phyloP scores from a whole-genome alignment of 2,888 invertebrate genomes.

The Hemaris fuciformis region DNA sequence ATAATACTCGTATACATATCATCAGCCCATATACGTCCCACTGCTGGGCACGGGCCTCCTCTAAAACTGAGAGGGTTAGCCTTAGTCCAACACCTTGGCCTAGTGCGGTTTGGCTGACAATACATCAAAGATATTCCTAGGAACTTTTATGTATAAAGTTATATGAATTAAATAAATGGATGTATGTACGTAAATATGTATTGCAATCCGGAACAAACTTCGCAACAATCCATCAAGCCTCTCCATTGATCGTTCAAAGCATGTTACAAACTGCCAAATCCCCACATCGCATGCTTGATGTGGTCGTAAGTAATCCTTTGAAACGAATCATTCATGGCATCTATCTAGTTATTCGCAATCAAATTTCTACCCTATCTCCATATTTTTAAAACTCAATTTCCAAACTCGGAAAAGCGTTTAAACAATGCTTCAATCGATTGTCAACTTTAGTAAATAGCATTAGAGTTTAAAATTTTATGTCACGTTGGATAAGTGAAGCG shows the following conservation, averaged over 20 bases:
- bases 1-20: too few relatives aligned
- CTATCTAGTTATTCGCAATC: background rate
- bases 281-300: background rate
- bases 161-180: too few relatives aligned
- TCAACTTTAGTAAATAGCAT: background rate
- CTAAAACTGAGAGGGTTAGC: too few relatives aligned
- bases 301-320: slow-evolving; percentile 2
- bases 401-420: too few relatives aligned
- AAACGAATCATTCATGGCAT: background rate
- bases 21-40: too few relatives aligned
- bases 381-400: background rate
- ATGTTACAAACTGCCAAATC: background rate
- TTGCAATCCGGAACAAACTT: background rate
- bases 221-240: background rate
- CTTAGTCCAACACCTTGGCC: too few relatives aligned
- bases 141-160: too few relatives aligned
- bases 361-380: background rate
- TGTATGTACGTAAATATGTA: background rate
- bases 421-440: background rate
- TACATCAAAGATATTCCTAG: too few relatives aligned
- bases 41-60: too few relatives aligned
- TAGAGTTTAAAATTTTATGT: background rate
- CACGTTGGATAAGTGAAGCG: background rate
- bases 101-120: too few relatives aligned
- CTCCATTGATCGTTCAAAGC: background rate